Evolutionary conservation across 30 jellyfish, hydroid and myxozoan genomes (phyloP).

Genomic region (Pelagia noctiluca): DNA sequence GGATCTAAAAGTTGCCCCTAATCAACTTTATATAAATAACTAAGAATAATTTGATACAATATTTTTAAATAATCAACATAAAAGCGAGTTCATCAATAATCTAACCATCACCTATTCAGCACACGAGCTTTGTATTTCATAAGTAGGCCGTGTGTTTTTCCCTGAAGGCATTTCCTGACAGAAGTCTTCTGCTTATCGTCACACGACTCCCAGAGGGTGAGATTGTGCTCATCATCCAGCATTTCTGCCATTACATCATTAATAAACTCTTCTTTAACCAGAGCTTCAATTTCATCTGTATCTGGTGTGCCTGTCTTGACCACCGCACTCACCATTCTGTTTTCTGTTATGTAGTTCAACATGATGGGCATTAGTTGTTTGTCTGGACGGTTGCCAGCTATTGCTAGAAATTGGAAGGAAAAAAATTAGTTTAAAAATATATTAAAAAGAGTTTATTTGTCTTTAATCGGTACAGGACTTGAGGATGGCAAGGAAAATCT

Average conservation of each 20-base stretch:
- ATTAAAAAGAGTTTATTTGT: too few relatives aligned
- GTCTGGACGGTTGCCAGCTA: slow-evolving; percentile 67
- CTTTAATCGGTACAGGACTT: too few relatives aligned
- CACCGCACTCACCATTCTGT: slow-evolving; percentile 53
- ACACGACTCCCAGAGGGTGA: slow-evolving; percentile 73
- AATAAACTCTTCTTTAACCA: slow-evolving; percentile 42
- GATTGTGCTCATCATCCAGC: slow-evolving; percentile 58
- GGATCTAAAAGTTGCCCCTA: too few relatives aligned
- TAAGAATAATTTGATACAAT: too few relatives aligned
- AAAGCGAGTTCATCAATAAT: too few relatives aligned
- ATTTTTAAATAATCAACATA: too few relatives aligned
- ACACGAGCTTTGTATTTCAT: slow-evolving; percentile 26
- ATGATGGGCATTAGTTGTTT: slow-evolving; percentile 49
- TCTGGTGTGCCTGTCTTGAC: slow-evolving; percentile 69
- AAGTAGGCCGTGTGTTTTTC: slow-evolving; percentile 75
- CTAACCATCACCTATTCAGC: too few relatives aligned
- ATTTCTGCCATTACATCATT: slow-evolving; percentile 34
- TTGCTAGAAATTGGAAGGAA: neutral
- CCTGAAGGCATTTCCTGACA: slow-evolving; percentile 66
- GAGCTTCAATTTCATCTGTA: slow-evolving; percentile 34
- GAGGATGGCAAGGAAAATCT: too few relatives aligned
- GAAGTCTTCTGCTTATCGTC: slow-evolving; percentile 62
- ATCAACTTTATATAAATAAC: too few relatives aligned
- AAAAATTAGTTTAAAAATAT: too few relatives aligned
- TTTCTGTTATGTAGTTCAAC: slow-evolving; percentile 51